Percentiles rank a stretch among this genome's conserved stretches.
These are phyloP conservation scores for Brachionus rubens DNA, from an alignment of 1,140 invertebrate genomes.

Conservation along the genomic window DNA sequence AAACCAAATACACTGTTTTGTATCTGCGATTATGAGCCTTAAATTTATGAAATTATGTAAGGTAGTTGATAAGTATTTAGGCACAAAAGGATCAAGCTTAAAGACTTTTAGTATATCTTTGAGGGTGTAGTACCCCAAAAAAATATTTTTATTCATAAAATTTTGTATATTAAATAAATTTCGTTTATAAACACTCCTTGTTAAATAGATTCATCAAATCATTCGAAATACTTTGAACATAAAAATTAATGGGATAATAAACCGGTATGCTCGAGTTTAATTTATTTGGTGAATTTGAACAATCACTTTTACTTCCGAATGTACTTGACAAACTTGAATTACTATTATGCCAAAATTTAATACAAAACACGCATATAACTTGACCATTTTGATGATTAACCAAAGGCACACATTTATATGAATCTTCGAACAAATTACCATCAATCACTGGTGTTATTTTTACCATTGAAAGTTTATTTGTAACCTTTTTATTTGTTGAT, in stretches of 20 bases:
- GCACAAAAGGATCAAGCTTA: too few species aligned
- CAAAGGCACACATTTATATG: background rate
- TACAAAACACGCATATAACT: background rate
- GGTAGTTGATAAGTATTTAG: too few species aligned
- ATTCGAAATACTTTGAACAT: background rate
- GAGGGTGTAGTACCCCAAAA: too few species aligned
- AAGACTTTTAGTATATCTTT: too few species aligned
- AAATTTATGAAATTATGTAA: too few species aligned
- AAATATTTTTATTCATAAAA: too few species aligned
- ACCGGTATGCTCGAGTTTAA: background rate
- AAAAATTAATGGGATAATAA: background rate
- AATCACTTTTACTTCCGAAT: background rate
- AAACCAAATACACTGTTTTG: too few species aligned
- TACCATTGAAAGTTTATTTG: background rate
- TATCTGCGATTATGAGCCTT: too few species aligned
- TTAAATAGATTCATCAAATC: background rate
- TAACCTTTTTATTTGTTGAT: background rate
- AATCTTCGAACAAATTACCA: background rate
- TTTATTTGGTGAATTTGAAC: background rate
- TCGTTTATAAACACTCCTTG: too few species aligned
- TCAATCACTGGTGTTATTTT: constrained; percentile 5
- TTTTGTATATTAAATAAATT: too few species aligned
- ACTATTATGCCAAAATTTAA: background rate
- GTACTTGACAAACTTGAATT: constrained; percentile 22
- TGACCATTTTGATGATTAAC: background rate